Percentiles rank a stretch among this genome's conserved stretches.
Conservation (phyloP, 37 sponge, comb jelly and placozoan genomes). For the Aplysina aerophoba region DNA sequence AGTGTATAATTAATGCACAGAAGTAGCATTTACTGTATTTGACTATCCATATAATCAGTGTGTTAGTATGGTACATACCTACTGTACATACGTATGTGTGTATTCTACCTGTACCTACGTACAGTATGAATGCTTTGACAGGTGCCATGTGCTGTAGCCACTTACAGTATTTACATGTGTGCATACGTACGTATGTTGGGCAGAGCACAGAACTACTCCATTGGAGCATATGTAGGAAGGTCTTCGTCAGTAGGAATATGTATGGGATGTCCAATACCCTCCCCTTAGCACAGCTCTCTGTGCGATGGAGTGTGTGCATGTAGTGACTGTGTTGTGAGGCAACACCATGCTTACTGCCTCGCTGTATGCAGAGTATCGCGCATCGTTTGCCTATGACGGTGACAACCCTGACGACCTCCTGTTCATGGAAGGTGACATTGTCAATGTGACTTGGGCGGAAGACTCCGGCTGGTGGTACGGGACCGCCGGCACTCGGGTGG, state of each 20-base stretch:
- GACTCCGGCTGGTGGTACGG: constrained; percentile 94
- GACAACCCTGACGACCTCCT: constrained; percentile 63
- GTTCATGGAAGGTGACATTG: constrained; percentile 69
- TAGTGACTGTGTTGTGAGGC: no score
- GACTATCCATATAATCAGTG: background rate
- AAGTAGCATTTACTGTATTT: background rate
- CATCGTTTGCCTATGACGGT: constrained; percentile 54
- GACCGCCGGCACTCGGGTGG: constrained; percentile 46
- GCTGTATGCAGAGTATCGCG: constrained; percentile 64
- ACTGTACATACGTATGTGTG: no score
- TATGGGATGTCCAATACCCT: no score
- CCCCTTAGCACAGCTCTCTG: no score
- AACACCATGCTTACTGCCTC: no score
- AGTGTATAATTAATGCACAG: background rate
- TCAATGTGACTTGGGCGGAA: constrained; percentile 80
- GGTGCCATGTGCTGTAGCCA: no score
- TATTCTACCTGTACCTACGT: no score
- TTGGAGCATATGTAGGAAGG: no score
- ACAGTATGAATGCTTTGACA: no score
- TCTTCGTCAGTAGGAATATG: no score
- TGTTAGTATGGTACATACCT: background rate
- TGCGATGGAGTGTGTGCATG: background rate
- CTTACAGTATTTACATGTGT: no score
- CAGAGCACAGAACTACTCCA: no score
- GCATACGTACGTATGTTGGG: constrained; percentile 12